Evolutionary conservation across 2,888 invertebrate genomes (phyloP).

Genomic region (Micoletzkya japonica): DNA sequence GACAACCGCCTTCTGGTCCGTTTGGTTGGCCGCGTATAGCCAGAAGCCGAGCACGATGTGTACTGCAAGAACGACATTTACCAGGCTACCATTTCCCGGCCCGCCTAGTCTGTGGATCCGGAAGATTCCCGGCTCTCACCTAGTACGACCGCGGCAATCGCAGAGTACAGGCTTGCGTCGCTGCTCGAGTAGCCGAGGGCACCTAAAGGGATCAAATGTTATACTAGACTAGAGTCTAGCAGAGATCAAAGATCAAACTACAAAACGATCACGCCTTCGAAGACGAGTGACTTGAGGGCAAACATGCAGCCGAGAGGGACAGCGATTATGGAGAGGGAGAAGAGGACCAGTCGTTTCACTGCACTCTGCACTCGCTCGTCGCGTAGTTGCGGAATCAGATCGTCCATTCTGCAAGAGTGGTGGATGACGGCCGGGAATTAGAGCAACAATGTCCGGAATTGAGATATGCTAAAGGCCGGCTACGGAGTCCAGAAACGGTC

Average conservation of each 20-base stretch:
- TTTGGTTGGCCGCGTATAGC: conserved; percentile 34
- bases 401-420: conserved; percentile 39
- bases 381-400: conserved; percentile 56
- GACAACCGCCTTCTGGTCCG: background rate
- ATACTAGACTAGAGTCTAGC: background rate
- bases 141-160: conserved; percentile 59
- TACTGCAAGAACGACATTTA: conserved; percentile 31
- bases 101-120: background rate
- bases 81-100: background rate
- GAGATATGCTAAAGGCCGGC: no score
- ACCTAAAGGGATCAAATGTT: conserved; percentile 39
- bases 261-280: conserved; percentile 47
- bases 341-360: conserved; percentile 57
- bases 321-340: conserved; percentile 57
- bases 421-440: background rate
- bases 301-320: conserved; percentile 63
- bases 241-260: background rate
- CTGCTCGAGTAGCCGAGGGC: conserved; percentile 45
- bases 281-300: conserved; percentile 54
- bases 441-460: no score
- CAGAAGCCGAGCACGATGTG: conserved; percentile 59
- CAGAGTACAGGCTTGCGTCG: conserved; percentile 61
- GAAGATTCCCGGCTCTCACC: conserved; percentile 26
- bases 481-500: no score
- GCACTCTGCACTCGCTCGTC: conserved; percentile 56